Evolutionary conservation across 2,888 invertebrate species (phyloP).

Genomic region (Andricus curvator): DNA sequence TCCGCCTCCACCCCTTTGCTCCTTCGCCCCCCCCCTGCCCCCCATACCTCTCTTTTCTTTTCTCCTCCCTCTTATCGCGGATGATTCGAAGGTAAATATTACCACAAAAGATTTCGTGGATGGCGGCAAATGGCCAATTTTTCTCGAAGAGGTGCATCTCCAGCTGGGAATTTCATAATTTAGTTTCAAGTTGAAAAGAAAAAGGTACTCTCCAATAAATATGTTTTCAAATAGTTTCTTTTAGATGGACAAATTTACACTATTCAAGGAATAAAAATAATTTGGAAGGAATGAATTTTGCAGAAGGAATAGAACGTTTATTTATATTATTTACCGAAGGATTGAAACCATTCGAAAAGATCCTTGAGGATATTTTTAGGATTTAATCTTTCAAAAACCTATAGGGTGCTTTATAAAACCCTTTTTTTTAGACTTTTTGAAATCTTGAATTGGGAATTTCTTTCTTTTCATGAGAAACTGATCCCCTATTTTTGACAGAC

Average conservation of each 20-base stretch:
- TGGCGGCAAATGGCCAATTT: conserved; percentile 57
- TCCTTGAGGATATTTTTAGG: no score
- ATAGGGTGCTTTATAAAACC: no score
- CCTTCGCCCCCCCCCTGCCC: conserved; percentile 1
- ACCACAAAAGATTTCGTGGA: conserved; percentile 65
- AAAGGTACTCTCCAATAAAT: not conserved
- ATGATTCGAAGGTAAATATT: conserved; percentile 71
- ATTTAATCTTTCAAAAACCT: no score
- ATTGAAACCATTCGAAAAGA: not conserved
- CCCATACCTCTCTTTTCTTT: conserved; percentile 39
- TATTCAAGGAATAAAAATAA: not conserved
- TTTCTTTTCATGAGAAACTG: no score
- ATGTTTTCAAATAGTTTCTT: not conserved
- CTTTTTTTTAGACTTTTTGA: no score
- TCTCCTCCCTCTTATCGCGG: conserved; percentile 43
- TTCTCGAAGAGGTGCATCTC: conserved; percentile 36
- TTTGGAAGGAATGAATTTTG: no score
- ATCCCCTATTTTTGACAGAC: no score
- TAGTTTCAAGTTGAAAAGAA: not conserved
- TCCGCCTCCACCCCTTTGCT: conserved; percentile 57
- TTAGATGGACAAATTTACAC: not conserved
- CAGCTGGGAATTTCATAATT: conserved; percentile 17
- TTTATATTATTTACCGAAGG: no score
- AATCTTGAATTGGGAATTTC: no score
- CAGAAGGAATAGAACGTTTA: no score